Evolutionary conservation across 2,888 invertebrate species (phyloP).

Genomic region (Helobdella robusta): DNA sequence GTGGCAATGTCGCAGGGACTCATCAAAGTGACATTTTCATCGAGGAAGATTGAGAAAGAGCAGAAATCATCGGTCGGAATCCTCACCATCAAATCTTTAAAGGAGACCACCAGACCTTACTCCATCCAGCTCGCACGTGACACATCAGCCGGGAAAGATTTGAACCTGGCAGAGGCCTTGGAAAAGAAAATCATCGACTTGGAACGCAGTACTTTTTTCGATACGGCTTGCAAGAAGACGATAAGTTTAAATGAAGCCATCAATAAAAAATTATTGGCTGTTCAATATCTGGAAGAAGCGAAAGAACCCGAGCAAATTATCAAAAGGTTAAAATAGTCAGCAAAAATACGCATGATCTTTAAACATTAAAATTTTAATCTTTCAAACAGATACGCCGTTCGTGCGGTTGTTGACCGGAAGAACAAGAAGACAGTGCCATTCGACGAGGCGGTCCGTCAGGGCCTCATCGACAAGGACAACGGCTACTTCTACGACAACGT

Average conservation of each 20-base stretch:
- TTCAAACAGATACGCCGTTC: slow-evolving; percentile 44
- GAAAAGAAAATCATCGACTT: slow-evolving; percentile 80
- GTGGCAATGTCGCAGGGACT: slow-evolving; percentile 43
- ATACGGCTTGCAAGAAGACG: slow-evolving; percentile 63
- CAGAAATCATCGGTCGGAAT: slow-evolving; percentile 45
- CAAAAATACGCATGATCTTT: not conserved
- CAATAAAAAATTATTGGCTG: slow-evolving; percentile 61
- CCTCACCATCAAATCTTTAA: slow-evolving; percentile 44
- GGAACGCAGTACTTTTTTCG: slow-evolving; percentile 52
- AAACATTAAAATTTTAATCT: not conserved
- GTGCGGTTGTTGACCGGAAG: slow-evolving; percentile 43
- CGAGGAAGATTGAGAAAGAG: slow-evolving; percentile 37
- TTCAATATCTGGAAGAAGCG: slow-evolving; percentile 24
- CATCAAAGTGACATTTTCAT: slow-evolving; percentile 34
- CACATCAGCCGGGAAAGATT: slow-evolving; percentile 24
- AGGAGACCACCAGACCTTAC: slow-evolving; percentile 34
- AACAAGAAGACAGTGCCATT: slow-evolving; percentile 35
- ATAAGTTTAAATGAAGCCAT: slow-evolving; percentile 74
- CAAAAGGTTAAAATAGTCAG: slow-evolving; percentile 6
- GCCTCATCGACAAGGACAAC: slow-evolving; percentile 40
- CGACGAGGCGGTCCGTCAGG: slow-evolving; percentile 34
- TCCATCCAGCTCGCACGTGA: slow-evolving; percentile 21
- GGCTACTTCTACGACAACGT: slow-evolving; percentile 44
- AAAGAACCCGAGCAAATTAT: slow-evolving; percentile 24
- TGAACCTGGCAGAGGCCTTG: slow-evolving; percentile 63